Percentiles rank a stretch among this genome's conserved stretches.
These are phyloP conservation scores for Gopherus flavomarginatus DNA, from an alignment of 2,113 vertebrate genomes.

Conservation along the genomic window DNA sequence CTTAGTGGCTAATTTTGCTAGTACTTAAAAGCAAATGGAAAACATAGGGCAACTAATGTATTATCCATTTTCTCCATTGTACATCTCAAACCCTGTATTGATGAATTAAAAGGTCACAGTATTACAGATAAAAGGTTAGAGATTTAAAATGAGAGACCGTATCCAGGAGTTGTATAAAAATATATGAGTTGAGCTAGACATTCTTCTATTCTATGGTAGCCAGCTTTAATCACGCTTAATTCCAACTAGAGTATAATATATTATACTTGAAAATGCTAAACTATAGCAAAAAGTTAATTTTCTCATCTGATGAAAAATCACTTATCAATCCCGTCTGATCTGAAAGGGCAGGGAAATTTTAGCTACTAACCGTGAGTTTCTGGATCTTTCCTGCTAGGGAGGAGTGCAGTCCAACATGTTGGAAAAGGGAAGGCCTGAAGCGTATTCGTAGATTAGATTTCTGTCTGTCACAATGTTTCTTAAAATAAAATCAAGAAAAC, in stretches of 20 bases:
- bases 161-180: background rate
- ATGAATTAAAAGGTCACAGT: background rate
- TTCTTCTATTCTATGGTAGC: background rate
- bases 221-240: conserved; percentile 1
- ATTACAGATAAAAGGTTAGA: background rate
- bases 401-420: conserved; percentile 97
- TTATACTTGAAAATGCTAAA: background rate
- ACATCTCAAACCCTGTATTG: background rate
- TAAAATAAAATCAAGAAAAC: conserved; percentile 1
- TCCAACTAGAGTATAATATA: background rate
- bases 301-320: background rate
- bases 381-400: conserved; percentile 98
- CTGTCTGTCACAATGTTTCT: conserved; percentile 98
- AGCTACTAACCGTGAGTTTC: conserved; percentile 91
- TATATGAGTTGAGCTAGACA: background rate
- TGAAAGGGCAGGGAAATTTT: conserved; percentile 24
- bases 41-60: background rate
- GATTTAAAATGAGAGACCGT: background rate
- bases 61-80: background rate
- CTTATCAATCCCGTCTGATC: background rate
- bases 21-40: background rate
- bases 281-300: background rate
- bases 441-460: conserved; percentile 96
- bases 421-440: conserved; percentile 97
- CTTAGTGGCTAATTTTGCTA: conserved; percentile 20